Conservation (phyloP, 2,888 invertebrate genomes). For the Nephrocerus scutellatus region DNA sequence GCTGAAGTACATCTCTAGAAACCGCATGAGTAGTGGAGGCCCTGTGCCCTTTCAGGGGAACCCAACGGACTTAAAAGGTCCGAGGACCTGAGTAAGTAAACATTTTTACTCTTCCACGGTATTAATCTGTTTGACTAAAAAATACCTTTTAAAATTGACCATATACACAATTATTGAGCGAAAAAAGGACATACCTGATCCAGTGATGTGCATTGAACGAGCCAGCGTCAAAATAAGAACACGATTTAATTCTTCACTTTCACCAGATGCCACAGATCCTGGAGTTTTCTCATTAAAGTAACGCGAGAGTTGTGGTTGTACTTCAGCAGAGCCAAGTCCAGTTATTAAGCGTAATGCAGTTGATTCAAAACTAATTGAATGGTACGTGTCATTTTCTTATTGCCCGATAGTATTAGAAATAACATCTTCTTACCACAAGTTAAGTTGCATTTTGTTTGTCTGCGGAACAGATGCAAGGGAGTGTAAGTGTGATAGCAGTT, state of each 20-base stretch:
- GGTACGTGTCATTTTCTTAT: too few relatives aligned
- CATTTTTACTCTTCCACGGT: too few relatives aligned
- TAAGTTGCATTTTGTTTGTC: slow-evolving; percentile 90
- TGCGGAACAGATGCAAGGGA: slow-evolving; percentile 86
- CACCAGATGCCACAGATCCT: slow-evolving; percentile 69
- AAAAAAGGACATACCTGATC: slow-evolving; percentile 51
- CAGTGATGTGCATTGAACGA: slow-evolving; percentile 88
- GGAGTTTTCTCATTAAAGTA: slow-evolving; percentile 83
- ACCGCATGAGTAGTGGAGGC: too few relatives aligned
- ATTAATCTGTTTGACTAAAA: too few relatives aligned
- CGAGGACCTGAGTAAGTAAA: too few relatives aligned
- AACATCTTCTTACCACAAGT: slow-evolving; percentile 76
- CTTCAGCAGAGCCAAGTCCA: slow-evolving; percentile 87
- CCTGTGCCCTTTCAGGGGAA: too few relatives aligned
- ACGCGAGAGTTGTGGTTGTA: slow-evolving; percentile 86
- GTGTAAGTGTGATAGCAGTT: slow-evolving; percentile 84
- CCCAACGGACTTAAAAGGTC: too few relatives aligned
- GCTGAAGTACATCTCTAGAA: too few relatives aligned
- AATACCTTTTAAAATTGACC: neutral
- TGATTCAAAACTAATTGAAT: slow-evolving; percentile 64
- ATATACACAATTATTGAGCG: neutral
- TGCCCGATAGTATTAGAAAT: too few relatives aligned
- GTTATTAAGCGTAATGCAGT: slow-evolving; percentile 80
- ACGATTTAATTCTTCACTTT: slow-evolving; percentile 91
- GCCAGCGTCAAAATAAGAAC: slow-evolving; percentile 90